Base-by-base conservation (phyloP, 2,888 invertebrate species). In the Graphium colonna region DNA sequence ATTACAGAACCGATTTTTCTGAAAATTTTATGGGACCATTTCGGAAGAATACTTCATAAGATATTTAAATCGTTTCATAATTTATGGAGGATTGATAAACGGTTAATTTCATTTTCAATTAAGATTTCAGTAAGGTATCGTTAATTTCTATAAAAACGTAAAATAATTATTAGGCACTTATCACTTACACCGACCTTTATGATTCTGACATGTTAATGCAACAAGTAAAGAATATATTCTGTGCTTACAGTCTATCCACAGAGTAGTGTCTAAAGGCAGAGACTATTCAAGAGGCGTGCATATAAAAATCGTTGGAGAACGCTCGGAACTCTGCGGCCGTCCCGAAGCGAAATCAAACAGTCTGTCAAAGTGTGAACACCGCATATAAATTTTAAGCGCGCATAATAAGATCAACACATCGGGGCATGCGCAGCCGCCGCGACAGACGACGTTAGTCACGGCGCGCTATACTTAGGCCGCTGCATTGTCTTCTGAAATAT, bases 401-500 rank as follows among this genome's bases (percentile, higher is more conserved):
- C 79, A 82, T 84, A 89, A 87, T 85, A 88, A 89, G 85, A 88
- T 81, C 77, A 87, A 86, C 80, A 86, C 71, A 77, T 75, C 64
- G 68, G 77, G 65, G 77, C 75, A 79, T 77, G 79, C 78, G 75
- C 68, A n/a, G 68, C 63, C 65, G 68, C 62, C 65, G 73, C 63
- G 64, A 62, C 67, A 66, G 84, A 77, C 82, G 78, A 68, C 82
- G 85, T 88, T 88, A 87, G 80, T 88, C 89, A 87, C 85, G 59
- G 61, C 65, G 74, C 60, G 67, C 86, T 89, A 89, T 79, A 84
- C 83, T 84, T 88, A 88, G 88, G 72, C 82, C 71, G 79, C 81
- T 82, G 88, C 86, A 88, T 88, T 89, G 89, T 88, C 86, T 86
- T 89, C 88, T 88, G 82, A 87, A 86, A 88, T 87, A 84, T 88